Evolutionary conservation across 2,888 invertebrate species (phyloP), one percentile per base, ranked within the genome.

Genomic region (Yponomeuta malinellus): DNA sequence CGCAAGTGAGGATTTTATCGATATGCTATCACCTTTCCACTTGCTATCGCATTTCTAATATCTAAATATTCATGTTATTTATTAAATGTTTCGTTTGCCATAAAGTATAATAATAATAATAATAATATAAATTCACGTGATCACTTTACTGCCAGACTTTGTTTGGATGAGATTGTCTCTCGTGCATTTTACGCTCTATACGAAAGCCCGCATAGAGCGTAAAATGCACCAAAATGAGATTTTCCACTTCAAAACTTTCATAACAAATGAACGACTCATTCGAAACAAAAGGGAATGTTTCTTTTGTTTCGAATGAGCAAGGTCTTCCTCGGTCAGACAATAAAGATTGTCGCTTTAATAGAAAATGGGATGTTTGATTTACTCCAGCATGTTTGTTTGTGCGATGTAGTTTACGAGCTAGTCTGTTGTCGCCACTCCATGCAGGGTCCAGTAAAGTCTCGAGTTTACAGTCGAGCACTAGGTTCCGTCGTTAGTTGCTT

Each of bases 391-490:
- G 79, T 80, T 81, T 80, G 79, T 79, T 81, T 72, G 73, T 73
- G 74, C 73, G 75, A 70, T 72, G 73, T 76, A 76, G 73, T 83
- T 85, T 83, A 86, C 76, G 81, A 79, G 74, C 74, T 74, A 80
- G 82, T 78, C 81, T 80, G 82, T 84, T 83, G 85, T 84, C 83
- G 81, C 81, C 80, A 79, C 78, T 75, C 80, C 76, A 75, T 73
- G 73, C 71, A 72, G 70, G 71, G 73, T 72, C 65, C 76, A 81
- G 76, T 85, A 84, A 87, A 85, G 76, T 76, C 73, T 63, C 63
- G 71, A 75, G 59, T 87, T 85, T 85, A 87, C 79, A 72, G 74
- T 76, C 75, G 69, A 69, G 72, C 78, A 77, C 76, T 43, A 43
- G 43, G 76, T n/a, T 59, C 52, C 76, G 74, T 79, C 73, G 73